These are phyloP conservation scores for Hyposmocoma kahamanoa DNA, from an alignment of 1,140 invertebrate genomes.

Conservation along the genomic window DNA sequence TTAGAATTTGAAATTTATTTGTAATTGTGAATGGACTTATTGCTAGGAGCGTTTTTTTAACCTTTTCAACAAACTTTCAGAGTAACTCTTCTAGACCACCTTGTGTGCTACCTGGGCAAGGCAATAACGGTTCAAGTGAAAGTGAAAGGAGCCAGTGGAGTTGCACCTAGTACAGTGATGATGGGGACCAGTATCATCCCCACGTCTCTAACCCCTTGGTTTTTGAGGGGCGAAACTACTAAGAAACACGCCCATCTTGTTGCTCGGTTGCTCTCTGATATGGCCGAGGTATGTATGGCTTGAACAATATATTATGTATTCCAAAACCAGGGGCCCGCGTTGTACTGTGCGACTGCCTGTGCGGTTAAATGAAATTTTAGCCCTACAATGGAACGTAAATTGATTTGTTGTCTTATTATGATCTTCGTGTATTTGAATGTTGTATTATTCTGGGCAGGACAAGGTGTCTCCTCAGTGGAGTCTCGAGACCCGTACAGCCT, in stretches of 20 bases:
- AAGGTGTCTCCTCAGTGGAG: slow-evolving; percentile 91
- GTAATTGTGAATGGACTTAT: too few species aligned
- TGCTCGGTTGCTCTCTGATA: slow-evolving; percentile 90
- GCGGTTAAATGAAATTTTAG: too few species aligned
- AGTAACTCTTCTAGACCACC: slow-evolving; percentile 55
- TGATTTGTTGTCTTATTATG: too few species aligned
- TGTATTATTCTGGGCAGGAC: slow-evolving; percentile 76
- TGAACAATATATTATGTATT: too few species aligned
- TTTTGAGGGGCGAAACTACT: slow-evolving; percentile 87
- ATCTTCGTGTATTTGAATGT: too few species aligned
- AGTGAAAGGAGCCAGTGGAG: slow-evolving; percentile 77
- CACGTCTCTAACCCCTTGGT: slow-evolving; percentile 77
- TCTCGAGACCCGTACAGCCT: slow-evolving; percentile 89
- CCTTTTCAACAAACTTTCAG: too few species aligned
- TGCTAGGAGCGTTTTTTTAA: too few species aligned
- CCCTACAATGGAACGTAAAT: too few species aligned
- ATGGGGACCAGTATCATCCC: slow-evolving; percentile 37
- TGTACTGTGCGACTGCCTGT: too few species aligned
- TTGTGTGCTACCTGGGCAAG: slow-evolving; percentile 65
- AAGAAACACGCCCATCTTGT: slow-evolving; percentile 91
- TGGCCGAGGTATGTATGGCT: slow-evolving; percentile 93
- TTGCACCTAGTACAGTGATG: slow-evolving; percentile 54
- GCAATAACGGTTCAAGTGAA: slow-evolving; percentile 68
- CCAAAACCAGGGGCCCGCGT: too few species aligned
- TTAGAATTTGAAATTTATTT: too few species aligned